A percentile compares a stretch with the other conserved stretches of the same genome.
phyloP scores from a whole-genome alignment of 2,797 vertebrate species.

The Lacerta viridis region DNA sequence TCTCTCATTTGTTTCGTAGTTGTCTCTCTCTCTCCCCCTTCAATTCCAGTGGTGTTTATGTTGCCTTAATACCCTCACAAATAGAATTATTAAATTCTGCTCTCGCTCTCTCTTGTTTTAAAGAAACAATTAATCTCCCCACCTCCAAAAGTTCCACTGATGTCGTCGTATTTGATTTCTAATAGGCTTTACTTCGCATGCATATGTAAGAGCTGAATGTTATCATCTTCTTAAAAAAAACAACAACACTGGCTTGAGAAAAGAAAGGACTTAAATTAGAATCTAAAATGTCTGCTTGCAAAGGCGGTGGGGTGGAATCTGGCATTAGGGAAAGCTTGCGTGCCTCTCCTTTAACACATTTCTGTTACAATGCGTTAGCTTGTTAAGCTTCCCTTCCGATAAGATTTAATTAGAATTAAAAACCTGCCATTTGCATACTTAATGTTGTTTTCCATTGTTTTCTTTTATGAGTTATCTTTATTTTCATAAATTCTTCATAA shows the following conservation, averaged over 20 bases:
- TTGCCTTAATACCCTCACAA: slow-evolving; percentile 27
- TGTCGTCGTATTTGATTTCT: slow-evolving; percentile 34
- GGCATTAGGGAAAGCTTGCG: slow-evolving; percentile 18
- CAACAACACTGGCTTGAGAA: slow-evolving; percentile 25
- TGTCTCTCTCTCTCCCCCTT: background rate
- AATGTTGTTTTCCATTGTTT: slow-evolving; percentile 60
- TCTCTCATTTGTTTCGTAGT: background rate
- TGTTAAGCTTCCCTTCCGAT: slow-evolving; percentile 58
- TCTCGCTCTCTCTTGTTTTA: slow-evolving; percentile 44
- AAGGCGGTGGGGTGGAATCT: background rate
- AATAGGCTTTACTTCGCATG: slow-evolving; percentile 1
- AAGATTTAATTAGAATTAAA: slow-evolving; percentile 68
- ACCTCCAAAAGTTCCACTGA: background rate
- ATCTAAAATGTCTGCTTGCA: slow-evolving; percentile 29
- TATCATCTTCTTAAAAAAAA: slow-evolving; percentile 30
- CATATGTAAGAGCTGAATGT: slow-evolving; percentile 38
- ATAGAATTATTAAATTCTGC: slow-evolving; percentile 31
- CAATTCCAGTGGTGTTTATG: background rate
- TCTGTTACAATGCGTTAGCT: slow-evolving; percentile 39
- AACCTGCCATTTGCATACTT: slow-evolving; percentile 42
- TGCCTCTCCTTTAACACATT: slow-evolving; percentile 63
- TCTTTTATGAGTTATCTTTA: slow-evolving; percentile 56
- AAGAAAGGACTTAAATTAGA: slow-evolving; percentile 45
- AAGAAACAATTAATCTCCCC: slow-evolving; percentile 30
- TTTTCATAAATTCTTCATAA: slow-evolving; percentile 27